Conservation (phyloP, 2,113 vertebrate species). For the Microcebus murinus region DNA sequence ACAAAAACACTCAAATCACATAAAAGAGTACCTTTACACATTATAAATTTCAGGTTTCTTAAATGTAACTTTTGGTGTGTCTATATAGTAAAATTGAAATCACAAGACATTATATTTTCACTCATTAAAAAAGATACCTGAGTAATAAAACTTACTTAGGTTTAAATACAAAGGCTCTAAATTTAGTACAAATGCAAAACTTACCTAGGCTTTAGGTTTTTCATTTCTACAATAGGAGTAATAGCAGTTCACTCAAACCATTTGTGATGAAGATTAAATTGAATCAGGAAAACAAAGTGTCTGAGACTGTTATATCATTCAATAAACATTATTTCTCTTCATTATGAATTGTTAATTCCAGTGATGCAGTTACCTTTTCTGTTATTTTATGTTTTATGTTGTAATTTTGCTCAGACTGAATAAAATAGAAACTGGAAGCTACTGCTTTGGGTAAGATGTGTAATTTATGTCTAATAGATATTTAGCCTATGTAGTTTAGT, state of each 20-base stretch:
- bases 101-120: not conserved
- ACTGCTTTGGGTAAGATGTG: not conserved
- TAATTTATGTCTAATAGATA: not conserved
- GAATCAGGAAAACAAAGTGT: not conserved
- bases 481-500: not conserved
- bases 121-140: not conserved
- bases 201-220: not conserved
- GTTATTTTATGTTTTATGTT: not conserved
- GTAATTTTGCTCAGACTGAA: not conserved
- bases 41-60: not conserved
- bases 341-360: not conserved
- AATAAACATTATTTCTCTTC: not conserved
- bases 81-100: not conserved
- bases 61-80: not conserved
- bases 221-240: not conserved
- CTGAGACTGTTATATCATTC: not conserved
- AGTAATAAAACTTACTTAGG: not conserved
- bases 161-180: not conserved
- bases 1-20: conserved; percentile 8
- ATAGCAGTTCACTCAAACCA: not conserved
- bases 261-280: not conserved
- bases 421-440: not conserved
- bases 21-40: not conserved
- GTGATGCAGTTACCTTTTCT: not conserved
- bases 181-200: not conserved